Evolutionary conservation across 2,113 vertebrate genomes (phyloP), one percentile per base, ranked within the genome.

Genomic region (Zosterops hypoxanthus): DNA sequence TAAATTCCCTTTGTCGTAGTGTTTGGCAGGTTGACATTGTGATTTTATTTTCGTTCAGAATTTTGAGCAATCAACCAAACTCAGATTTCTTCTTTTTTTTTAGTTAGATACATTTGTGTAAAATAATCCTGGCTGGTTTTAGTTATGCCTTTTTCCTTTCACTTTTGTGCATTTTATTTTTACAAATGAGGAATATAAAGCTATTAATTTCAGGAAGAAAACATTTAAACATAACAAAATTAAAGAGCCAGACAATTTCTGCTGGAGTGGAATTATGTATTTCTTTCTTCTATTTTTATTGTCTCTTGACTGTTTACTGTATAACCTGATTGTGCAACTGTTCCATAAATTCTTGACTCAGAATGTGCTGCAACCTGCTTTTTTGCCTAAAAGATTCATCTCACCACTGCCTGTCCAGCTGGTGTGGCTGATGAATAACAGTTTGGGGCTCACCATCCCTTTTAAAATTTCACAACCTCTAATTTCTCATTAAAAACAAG

Each of bases 311-410:
- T 96, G 70, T 82, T 75, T 86, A 47, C 56, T 65, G 63, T 71
- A 29, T 56, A 81, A 63, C 52, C 25, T 25, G 88, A 79, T 85
- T 96, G 53, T 76, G 86, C 57, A 96, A 90, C 29, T 68, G 29
- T 61, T 81, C 33, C 29, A 56, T 56, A 63, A 77, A 36, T 59
- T 46, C 70, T 69, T 87, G 61, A 79, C 31, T 85, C 85, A 72
- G 66, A 81, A 81, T 85, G 63, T 88, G 60, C 75, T 94, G 63
- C 80, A 94, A 34, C 63, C 73, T 96, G 66, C 29, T 80, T 96
- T 49, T 95, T 79, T 65, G 26, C 33, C 79, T 93, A 14, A 89
- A 94, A 91, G 47, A 29, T 17, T 8, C 34, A 18, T 79, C 69
- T 92, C 39, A 26, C 33, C 0, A 1, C 44, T 84, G 91, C 71